A percentile compares a stretch with the other conserved stretches of the same genome.
Evolutionary conservation across 2,888 invertebrate species (phyloP).

Genomic region (Adelognathus sp.): DNA sequence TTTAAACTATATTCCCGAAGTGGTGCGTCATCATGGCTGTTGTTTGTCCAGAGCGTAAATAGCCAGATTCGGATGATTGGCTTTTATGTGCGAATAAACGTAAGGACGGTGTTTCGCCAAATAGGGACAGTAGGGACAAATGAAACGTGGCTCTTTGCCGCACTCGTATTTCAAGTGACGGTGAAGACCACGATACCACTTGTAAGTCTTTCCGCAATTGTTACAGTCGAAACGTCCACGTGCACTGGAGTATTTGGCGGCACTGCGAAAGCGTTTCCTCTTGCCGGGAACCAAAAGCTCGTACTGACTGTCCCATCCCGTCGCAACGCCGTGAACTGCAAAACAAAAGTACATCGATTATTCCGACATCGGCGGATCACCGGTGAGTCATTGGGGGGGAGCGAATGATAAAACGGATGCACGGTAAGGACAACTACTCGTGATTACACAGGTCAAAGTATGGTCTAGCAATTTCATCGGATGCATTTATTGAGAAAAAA

Average conservation of each 20-base stretch:
- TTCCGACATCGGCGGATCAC: not conserved
- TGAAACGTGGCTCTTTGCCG: constrained; percentile 80
- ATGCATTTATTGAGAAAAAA: too few relatives aligned
- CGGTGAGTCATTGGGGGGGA: not conserved
- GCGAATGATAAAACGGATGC: too few relatives aligned
- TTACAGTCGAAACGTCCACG: constrained; percentile 70
- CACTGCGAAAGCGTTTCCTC: not conserved
- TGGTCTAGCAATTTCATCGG: too few relatives aligned
- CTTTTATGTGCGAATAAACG: constrained; percentile 23
- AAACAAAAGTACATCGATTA: not conserved
- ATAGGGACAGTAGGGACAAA: constrained; percentile 78
- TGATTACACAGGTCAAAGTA: not conserved
- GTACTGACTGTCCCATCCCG: constrained; percentile 41
- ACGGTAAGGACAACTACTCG: not conserved
- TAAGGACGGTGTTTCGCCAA: constrained; percentile 9
- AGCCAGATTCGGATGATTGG: not conserved
- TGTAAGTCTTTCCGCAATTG: constrained; percentile 70
- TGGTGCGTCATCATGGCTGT: not conserved
- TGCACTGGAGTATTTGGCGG: constrained; percentile 29
- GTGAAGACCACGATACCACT: constrained; percentile 80
- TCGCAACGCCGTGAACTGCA: constrained; percentile 59
- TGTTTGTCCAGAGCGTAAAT: constrained; percentile 27
- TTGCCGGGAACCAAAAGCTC: not conserved
- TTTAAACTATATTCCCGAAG: not conserved
- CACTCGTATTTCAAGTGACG: constrained; percentile 81